phyloP scores from a whole-genome alignment of 2,113 vertebrate species.

The Triplophysa siluroides region DNA sequence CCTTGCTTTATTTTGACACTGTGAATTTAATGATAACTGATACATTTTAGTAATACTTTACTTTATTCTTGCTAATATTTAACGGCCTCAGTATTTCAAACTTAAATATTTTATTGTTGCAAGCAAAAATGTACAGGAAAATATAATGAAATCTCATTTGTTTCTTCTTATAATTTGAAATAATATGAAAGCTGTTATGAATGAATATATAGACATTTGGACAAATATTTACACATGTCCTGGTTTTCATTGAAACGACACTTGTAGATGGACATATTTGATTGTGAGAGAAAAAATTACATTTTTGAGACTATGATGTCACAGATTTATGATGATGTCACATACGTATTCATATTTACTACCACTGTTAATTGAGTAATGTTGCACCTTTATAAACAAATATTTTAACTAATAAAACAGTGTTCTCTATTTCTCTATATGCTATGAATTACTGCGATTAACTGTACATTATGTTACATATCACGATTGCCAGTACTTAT shows the following conservation, averaged over 20 bases:
- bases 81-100: slow-evolving; percentile 32
- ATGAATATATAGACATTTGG: not conserved
- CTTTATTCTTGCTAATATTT: slow-evolving; percentile 19
- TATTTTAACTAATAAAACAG: not conserved
- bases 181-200: not conserved
- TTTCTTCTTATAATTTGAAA: not conserved
- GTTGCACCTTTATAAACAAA: slow-evolving; percentile 3
- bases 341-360: not conserved
- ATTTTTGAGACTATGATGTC: not conserved
- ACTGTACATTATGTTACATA: slow-evolving; percentile 15
- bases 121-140: not conserved
- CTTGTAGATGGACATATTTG: not conserved
- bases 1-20: slow-evolving; percentile 52
- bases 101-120: not conserved
- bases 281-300: not conserved
- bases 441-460: not conserved
- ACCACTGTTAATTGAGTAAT: not conserved
- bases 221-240: not conserved
- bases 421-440: slow-evolving; percentile 1
- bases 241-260: not conserved
- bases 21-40: slow-evolving; percentile 63
- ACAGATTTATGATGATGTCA: not conserved
- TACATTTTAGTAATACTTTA: slow-evolving; percentile 23
- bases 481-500: not conserved
- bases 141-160: not conserved